phyloP scores from a whole-genome alignment of 1,140 invertebrate genomes.

The Cotesia glomerata region DNA sequence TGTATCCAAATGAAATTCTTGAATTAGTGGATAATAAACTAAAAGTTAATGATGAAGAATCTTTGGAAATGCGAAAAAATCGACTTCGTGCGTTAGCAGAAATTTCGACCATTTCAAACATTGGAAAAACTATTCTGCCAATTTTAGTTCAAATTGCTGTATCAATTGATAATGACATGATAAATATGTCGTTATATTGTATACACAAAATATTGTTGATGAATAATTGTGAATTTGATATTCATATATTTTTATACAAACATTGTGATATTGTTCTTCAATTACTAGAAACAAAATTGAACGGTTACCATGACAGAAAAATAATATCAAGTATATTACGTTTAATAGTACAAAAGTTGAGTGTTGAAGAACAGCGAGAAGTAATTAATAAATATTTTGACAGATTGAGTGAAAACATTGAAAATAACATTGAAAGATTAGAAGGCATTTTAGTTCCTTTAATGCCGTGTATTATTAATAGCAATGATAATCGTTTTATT shows the following conservation, averaged over 20 bases:
- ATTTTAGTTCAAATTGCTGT: constrained; percentile 41
- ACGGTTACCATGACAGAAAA: not conserved
- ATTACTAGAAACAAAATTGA: not conserved
- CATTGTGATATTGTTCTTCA: constrained; percentile 37
- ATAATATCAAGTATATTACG: constrained; percentile 27
- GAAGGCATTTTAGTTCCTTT: constrained; percentile 46
- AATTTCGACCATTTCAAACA: constrained; percentile 43
- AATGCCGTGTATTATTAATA: constrained; percentile 29
- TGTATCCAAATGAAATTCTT: constrained; percentile 56
- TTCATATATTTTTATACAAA: constrained; percentile 47
- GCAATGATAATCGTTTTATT: constrained; percentile 20
- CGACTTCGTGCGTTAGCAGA: not conserved
- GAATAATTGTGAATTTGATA: constrained; percentile 37
- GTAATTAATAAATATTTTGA: constrained; percentile 46
- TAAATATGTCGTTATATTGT: constrained; percentile 42
- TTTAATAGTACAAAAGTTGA: constrained; percentile 29
- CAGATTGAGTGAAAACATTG: constrained; percentile 30
- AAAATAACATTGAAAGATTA: constrained; percentile 36
- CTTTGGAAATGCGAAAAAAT: not conserved
- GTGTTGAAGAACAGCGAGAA: constrained; percentile 20
- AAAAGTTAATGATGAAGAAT: constrained; percentile 39
- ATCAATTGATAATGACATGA: constrained; percentile 33
- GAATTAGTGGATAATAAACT: constrained; percentile 49
- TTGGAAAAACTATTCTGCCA: constrained; percentile 46
- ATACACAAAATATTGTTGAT: constrained; percentile 42